Conservation (phyloP, 2,113 vertebrate species). For the Rallus limicola region DNA sequence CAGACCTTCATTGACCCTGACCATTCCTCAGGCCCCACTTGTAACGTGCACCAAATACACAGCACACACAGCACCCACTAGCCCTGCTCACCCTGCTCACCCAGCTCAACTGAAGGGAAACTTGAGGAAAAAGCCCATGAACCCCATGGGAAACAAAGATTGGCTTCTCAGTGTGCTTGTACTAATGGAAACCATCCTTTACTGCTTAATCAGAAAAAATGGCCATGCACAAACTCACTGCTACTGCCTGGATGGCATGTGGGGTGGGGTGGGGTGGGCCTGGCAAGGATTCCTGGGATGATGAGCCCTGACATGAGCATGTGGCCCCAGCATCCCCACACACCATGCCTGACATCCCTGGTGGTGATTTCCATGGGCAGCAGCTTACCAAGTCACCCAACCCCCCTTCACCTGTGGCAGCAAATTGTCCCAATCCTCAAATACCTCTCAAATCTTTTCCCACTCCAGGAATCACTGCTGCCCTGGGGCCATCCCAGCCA, state of each 20-base stretch:
- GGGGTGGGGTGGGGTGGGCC: neutral
- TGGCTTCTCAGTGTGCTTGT: neutral
- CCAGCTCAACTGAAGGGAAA: neutral
- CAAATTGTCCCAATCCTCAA: slow-evolving; percentile 17
- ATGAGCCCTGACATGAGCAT: neutral
- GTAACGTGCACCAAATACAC: fast-evolving
- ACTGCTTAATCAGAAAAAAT: neutral
- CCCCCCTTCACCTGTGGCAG: neutral
- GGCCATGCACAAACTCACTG: neutral
- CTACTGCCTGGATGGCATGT: neutral
- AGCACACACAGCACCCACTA: neutral
- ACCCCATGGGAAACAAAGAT: neutral
- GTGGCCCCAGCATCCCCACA: fast-evolving
- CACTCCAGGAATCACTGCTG: neutral
- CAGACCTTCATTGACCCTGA: neutral
- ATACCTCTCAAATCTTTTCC: neutral
- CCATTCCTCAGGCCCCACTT: neutral
- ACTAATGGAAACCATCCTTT: neutral
- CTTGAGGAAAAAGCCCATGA: neutral
- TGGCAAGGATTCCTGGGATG: neutral
- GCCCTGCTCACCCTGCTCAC: neutral
- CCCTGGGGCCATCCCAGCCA: fast-evolving
- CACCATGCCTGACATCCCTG: neutral
- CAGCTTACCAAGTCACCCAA: neutral
- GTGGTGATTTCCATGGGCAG: neutral